Conservation (phyloP, 2,113 vertebrate genomes). For the Pagrus major region DNA sequence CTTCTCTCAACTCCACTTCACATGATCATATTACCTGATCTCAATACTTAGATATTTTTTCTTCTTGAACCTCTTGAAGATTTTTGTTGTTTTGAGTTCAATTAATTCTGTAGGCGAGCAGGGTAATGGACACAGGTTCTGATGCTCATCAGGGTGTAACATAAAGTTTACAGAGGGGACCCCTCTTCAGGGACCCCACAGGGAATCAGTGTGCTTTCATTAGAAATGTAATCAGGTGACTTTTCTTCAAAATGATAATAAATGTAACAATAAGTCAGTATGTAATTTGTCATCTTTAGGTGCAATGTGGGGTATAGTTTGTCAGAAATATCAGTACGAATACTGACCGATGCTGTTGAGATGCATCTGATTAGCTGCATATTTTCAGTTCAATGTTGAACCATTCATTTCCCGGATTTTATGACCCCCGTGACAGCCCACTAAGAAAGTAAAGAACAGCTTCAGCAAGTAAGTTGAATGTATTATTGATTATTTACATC, state of each 20-base stretch:
- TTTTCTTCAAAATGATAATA: too few species aligned
- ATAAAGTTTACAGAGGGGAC: neutral
- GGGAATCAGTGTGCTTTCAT: neutral
- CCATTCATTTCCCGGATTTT: neutral
- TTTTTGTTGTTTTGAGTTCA: neutral
- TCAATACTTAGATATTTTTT: too few species aligned
- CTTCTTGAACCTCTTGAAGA: neutral
- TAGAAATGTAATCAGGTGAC: too few species aligned
- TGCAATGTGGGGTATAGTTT: neutral
- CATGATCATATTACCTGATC: too few species aligned
- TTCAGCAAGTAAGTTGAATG: too few species aligned
- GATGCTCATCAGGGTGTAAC: neutral
- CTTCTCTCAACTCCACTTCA: too few species aligned
- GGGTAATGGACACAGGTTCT: neutral
- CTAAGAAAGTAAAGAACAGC: neutral
- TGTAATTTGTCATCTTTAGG: neutral
- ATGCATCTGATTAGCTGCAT: slow-evolving; percentile 29
- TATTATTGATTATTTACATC: slow-evolving; percentile 29
- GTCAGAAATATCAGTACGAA: neutral
- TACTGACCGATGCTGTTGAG: neutral
- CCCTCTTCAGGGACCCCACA: slow-evolving; percentile 1
- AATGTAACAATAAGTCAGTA: too few species aligned
- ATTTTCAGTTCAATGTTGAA: too few species aligned
- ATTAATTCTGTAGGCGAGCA: neutral
- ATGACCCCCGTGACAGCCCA: neutral